Evolutionary conservation across 2,888 invertebrate genomes (phyloP).

Genomic region (Amphipoea oculea): DNA sequence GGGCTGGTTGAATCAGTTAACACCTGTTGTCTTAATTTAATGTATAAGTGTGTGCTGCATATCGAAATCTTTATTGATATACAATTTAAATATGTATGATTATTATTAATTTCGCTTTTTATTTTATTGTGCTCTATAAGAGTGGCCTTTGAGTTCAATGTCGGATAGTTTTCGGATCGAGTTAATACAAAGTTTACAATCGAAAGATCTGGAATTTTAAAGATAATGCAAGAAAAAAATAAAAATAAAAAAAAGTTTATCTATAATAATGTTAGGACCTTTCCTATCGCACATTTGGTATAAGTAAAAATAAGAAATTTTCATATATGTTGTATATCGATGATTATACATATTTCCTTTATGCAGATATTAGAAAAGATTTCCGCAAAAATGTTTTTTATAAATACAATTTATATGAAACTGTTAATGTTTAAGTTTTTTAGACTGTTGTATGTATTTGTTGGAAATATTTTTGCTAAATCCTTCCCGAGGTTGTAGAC

Average conservation of each 20-base stretch:
- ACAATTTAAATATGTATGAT: slow-evolving; percentile 81
- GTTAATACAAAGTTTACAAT: slow-evolving; percentile 65
- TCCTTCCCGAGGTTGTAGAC: slow-evolving; percentile 73
- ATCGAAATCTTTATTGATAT: slow-evolving; percentile 84
- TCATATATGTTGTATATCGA: slow-evolving; percentile 70
- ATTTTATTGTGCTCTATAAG: slow-evolving; percentile 75
- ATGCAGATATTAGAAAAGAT: slow-evolving; percentile 79
- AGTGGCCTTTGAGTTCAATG: slow-evolving; percentile 72
- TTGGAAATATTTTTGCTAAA: slow-evolving; percentile 76
- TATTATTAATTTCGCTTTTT: slow-evolving; percentile 79
- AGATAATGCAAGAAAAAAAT: slow-evolving; percentile 71
- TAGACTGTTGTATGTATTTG: slow-evolving; percentile 70
- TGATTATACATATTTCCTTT: slow-evolving; percentile 76
- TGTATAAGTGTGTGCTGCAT: slow-evolving; percentile 84
- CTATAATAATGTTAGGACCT: slow-evolving; percentile 69
- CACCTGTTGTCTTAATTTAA: slow-evolving; percentile 78
- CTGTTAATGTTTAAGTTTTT: slow-evolving; percentile 67
- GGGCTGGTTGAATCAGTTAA: slow-evolving; percentile 74
- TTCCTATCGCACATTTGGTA: slow-evolving; percentile 73
- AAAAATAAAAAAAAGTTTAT: slow-evolving; percentile 66
- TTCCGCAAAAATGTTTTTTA: slow-evolving; percentile 77
- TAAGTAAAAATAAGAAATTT: slow-evolving; percentile 68
- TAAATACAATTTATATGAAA: slow-evolving; percentile 67
- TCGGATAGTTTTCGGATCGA: slow-evolving; percentile 68
- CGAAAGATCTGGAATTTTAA: slow-evolving; percentile 77